Percentiles rank a stretch among this genome's conserved stretches.
Evolutionary conservation across 1,140 invertebrate species (phyloP).

Genomic region (Lasaia peninsularis): DNA sequence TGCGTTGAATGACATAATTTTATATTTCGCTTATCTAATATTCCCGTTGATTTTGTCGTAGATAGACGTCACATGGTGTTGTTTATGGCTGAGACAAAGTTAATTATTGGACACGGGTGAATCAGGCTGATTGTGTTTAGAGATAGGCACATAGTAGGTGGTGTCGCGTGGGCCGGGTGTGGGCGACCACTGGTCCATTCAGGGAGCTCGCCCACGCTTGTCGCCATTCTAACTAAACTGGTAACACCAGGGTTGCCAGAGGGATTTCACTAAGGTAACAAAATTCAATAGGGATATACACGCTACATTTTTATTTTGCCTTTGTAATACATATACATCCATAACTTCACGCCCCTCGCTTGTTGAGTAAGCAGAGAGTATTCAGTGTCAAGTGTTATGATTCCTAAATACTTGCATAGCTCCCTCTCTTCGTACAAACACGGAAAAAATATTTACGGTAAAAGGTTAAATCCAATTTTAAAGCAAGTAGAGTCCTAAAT

Average conservation of each 20-base stretch:
- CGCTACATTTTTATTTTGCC: too few species aligned
- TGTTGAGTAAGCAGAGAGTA: too few species aligned
- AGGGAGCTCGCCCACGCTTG: constrained; percentile 51
- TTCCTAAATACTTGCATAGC: too few species aligned
- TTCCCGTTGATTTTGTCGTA: not conserved
- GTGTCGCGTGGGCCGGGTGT: constrained; percentile 35
- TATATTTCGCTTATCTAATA: not conserved
- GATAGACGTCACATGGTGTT: not conserved
- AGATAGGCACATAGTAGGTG: constrained; percentile 19
- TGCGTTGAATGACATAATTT: not conserved
- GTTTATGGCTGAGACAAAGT: constrained; percentile 6
- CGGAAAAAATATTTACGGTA: too few species aligned
- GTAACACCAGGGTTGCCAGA: constrained; percentile 39
- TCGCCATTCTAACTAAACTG: constrained; percentile 43
- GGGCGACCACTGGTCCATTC: constrained; percentile 52
- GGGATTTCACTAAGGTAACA: constrained; percentile 36
- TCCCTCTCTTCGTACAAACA: too few species aligned
- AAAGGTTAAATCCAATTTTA: too few species aligned
- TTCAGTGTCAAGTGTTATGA: too few species aligned
- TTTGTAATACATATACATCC: too few species aligned
- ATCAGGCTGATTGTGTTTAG: constrained; percentile 13
- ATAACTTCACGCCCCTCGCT: too few species aligned
- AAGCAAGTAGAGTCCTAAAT: too few species aligned
- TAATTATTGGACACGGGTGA: constrained; percentile 15
- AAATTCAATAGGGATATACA: not conserved